Evolutionary conservation across 2,113 vertebrate genomes (phyloP).

Genomic region (Vidua macroura): DNA sequence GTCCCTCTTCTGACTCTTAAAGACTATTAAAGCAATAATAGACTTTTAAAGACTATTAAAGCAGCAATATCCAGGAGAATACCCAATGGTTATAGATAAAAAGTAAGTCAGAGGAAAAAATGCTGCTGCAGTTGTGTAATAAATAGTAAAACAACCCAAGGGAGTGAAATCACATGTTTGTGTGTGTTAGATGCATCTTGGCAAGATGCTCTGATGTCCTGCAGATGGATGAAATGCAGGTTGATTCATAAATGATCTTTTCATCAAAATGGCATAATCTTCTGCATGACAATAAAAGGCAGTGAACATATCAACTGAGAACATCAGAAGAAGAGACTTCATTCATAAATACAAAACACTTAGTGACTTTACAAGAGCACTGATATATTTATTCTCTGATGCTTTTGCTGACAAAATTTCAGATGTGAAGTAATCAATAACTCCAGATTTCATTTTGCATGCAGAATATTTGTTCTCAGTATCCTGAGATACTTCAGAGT

Average conservation of each 20-base stretch:
- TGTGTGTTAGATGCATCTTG: not conserved
- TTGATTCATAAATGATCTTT: slow-evolving; percentile 51
- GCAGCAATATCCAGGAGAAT: not conserved
- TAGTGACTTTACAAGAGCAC: not conserved
- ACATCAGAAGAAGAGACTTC: not conserved
- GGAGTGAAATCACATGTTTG: not conserved
- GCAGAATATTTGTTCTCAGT: not conserved
- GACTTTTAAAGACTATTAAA: not conserved
- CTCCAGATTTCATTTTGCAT: not conserved
- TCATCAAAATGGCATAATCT: slow-evolving; percentile 33
- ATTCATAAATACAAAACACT: not conserved
- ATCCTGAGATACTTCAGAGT: not conserved
- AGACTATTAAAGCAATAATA: not conserved
- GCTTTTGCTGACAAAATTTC: not conserved
- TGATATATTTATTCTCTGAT: not conserved
- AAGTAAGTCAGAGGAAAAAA: not conserved
- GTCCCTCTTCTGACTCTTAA: not conserved
- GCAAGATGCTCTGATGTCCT: not conserved
- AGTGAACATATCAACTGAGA: slow-evolving; percentile 4
- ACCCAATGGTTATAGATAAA: not conserved
- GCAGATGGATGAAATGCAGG: not conserved
- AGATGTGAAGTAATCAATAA: not conserved
- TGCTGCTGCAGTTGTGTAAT: slow-evolving; percentile 19
- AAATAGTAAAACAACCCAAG: slow-evolving; percentile 24
- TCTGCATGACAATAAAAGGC: slow-evolving; percentile 9